Base-by-base conservation (phyloP, 2,113 vertebrate species). In the Sebastes schlegelii region DNA sequence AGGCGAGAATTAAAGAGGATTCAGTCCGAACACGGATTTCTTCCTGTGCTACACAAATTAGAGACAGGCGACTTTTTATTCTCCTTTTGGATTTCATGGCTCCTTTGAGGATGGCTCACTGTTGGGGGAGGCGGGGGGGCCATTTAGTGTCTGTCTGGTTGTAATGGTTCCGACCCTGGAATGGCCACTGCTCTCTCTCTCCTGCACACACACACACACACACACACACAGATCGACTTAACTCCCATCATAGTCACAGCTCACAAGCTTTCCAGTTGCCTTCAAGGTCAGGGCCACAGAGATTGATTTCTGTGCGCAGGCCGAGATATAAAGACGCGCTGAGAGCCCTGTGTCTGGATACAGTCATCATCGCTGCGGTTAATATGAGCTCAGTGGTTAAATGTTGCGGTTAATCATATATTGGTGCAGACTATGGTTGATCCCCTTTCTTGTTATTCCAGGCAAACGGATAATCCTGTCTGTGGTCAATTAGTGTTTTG, bases 1-100 rank as follows among this genome's bases (percentile, higher is more conserved):
- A 92, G 94, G 92, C 90, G 92, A 95, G 95, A 89, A 91, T 91
- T 95, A 92, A 95, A 95, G 83, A 60, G 17, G 90, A 93, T 94
- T 92, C 93, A 87, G 92, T 94, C 88, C 89, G 93, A 92, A 95
- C 91, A 94, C 87, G 94, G 87, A 86, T 82, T 34, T 96, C 94
- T 92, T 94, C 80, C 84, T 74, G 92, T 92, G 91, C 94, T 90
- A 89, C 90, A 95, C 93, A 96, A 95, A 96, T 96, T 95, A 95
- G 93, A 95, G 91, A 88, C 90, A 93, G 80, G 26, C 78, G 74
- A 80, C 93, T 91, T 93, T 90, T 94, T 8, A 11, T 8, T 10
- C 58, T 54, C 64, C 67, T 65, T 90, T 86, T 89, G 58, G 74
- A 77, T 86, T 89, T 87, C 71, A 85, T 78, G 79, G 73, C 43